Evolutionary conservation across 2,113 vertebrate genomes (phyloP).

Genomic region (Gobius niger): DNA sequence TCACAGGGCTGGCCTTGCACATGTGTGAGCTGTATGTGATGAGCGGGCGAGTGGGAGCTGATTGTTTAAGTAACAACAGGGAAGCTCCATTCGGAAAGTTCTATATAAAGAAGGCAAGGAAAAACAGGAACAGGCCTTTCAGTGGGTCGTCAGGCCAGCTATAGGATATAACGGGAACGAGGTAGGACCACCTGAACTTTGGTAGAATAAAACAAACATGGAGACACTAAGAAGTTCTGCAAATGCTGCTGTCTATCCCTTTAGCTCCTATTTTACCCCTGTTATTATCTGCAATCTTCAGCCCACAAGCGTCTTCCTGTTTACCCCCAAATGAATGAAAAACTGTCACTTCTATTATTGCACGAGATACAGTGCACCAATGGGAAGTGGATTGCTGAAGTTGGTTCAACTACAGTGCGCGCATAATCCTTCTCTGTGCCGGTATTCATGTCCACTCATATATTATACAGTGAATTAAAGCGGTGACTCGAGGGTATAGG

Average conservation of each 20-base stretch:
- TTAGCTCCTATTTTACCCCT: not conserved
- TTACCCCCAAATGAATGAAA: not conserved
- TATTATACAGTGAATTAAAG: constrained; percentile 30
- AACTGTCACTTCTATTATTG: not conserved
- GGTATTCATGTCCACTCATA: constrained; percentile 22
- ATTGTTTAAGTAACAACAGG: not conserved
- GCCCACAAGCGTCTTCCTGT: not conserved
- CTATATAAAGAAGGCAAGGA: constrained; percentile 1
- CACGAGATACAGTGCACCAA: constrained; percentile 9
- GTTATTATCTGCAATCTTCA: not conserved
- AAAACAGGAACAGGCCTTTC: not conserved
- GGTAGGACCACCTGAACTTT: not conserved
- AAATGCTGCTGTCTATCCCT: not conserved
- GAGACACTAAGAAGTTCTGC: not conserved
- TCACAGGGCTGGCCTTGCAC: constrained; percentile 22
- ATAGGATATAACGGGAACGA: not conserved
- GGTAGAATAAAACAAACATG: not conserved
- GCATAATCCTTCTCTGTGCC: constrained; percentile 21
- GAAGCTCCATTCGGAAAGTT: not conserved
- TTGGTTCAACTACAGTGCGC: constrained; percentile 20
- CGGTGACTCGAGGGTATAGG: constrained; percentile 35
- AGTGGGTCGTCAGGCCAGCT: not conserved
- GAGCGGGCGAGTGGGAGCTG: constrained; percentile 12
- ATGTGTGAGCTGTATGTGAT: constrained; percentile 20
- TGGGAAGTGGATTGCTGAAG: constrained; percentile 38